A percentile compares a stretch with the other conserved stretches of the same genome.
These are phyloP conservation scores for Rhynchophorus ferrugineus DNA, from an alignment of 1,140 invertebrate species.

Conservation along the genomic window DNA sequence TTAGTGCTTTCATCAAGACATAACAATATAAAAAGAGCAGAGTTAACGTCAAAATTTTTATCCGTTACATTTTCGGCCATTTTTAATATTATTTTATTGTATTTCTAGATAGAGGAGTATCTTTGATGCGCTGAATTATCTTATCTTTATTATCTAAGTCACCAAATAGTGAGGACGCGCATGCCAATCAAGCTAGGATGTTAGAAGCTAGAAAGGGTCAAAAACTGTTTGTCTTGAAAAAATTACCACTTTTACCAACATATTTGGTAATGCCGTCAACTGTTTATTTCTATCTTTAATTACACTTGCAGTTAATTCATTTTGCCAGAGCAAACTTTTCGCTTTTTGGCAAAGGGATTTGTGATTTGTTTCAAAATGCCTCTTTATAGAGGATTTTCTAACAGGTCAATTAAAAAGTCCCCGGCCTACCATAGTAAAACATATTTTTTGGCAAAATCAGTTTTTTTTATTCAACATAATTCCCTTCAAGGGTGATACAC, in stretches of 20 bases:
- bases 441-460: no score
- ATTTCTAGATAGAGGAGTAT: constrained; percentile 24
- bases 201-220: constrained; percentile 18
- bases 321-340: constrained; percentile 18
- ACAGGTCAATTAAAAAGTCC: no score
- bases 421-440: no score
- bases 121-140: constrained; percentile 25
- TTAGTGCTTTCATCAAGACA: constrained; percentile 8
- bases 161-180: constrained; percentile 14
- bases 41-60: no score
- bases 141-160: constrained; percentile 25
- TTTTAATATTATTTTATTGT: constrained; percentile 27
- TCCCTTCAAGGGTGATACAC: no score
- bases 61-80: constrained; percentile 26
- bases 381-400: constrained; percentile 25
- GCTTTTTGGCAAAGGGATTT: constrained; percentile 13
- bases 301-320: constrained; percentile 16
- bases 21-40: constrained; percentile 2
- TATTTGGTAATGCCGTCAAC: constrained; percentile 22
- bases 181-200: constrained; percentile 21
- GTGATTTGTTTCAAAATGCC: constrained; percentile 23
- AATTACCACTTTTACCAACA: constrained; percentile 17
- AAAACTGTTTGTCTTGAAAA: no score
- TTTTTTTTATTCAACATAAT: no score
- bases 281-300: constrained; percentile 23